These are phyloP conservation scores for Drosophila birchii DNA, from an alignment of 2,888 invertebrate genomes.

Conservation along the genomic window DNA sequence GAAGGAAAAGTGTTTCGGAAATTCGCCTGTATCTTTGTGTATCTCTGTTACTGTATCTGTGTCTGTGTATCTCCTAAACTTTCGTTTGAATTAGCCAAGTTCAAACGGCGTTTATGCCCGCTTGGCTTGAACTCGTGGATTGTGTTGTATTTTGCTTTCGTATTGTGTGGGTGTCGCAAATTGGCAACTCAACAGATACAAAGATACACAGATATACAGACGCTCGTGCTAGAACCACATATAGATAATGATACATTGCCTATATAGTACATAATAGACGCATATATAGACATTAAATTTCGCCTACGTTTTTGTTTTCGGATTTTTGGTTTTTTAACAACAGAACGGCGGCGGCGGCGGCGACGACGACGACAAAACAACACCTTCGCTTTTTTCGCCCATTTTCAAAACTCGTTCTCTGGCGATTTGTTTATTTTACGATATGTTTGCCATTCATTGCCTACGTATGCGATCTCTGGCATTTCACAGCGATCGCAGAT, in stretches of 20 bases:
- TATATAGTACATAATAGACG: slow-evolving; percentile 19
- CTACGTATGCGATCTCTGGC: slow-evolving; percentile 38
- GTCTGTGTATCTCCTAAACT: slow-evolving; percentile 16
- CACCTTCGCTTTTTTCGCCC: slow-evolving; percentile 70
- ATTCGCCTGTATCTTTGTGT: slow-evolving; percentile 42
- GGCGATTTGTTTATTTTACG: slow-evolving; percentile 71
- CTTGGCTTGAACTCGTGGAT: slow-evolving; percentile 45
- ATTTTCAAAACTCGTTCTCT: slow-evolving; percentile 72
- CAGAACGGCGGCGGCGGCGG: slow-evolving; percentile 42
- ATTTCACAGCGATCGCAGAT: slow-evolving; percentile 45
- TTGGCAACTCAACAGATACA: slow-evolving; percentile 61
- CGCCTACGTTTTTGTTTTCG: slow-evolving; percentile 78
- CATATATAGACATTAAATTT: slow-evolving; percentile 56
- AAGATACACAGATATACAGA: slow-evolving; percentile 18
- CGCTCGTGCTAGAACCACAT: slow-evolving; percentile 25
- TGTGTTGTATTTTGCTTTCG: slow-evolving; percentile 3
- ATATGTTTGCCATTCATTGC: slow-evolving; percentile 57
- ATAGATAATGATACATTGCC: slow-evolving; percentile 48
- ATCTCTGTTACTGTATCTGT: slow-evolving; percentile 15
- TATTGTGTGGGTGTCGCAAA: slow-evolving; percentile 49
- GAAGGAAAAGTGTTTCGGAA: slow-evolving; percentile 62
- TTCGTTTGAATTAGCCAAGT: slow-evolving; percentile 69
- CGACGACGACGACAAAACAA: slow-evolving; percentile 65
- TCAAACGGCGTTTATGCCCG: slow-evolving; percentile 58
- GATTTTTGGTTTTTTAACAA: slow-evolving; percentile 47